phyloP scores from a whole-genome alignment of 2,797 vertebrate species.

The Sebastes goodei region DNA sequence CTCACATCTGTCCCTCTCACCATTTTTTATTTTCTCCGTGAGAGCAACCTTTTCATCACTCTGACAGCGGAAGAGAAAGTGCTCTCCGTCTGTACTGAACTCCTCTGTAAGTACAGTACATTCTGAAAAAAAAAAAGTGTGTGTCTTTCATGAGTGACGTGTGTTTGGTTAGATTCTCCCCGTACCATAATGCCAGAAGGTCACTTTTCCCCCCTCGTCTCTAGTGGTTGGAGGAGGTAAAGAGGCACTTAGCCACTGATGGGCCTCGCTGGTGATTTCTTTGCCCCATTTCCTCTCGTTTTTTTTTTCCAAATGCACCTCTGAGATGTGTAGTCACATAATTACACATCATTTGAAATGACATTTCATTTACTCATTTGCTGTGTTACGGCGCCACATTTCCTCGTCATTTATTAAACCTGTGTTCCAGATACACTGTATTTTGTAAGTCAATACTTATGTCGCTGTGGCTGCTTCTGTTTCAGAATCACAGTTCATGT shows the following conservation, averaged over 20 bases:
- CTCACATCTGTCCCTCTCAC: constrained; percentile 81
- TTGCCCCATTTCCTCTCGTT: constrained; percentile 69
- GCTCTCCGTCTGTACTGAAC: constrained; percentile 52
- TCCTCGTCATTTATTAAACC: constrained; percentile 1
- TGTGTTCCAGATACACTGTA: background rate
- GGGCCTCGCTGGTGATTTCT: constrained; percentile 59
- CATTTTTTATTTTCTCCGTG: constrained; percentile 28
- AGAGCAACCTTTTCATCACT: constrained; percentile 79
- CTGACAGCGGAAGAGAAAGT: constrained; percentile 66
- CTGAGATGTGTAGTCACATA: constrained; percentile 61
- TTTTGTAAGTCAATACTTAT: constrained; percentile 12
- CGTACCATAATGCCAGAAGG: constrained; percentile 67
- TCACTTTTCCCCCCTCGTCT: constrained; percentile 53
- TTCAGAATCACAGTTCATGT: background rate
- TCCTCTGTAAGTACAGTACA: constrained; percentile 58
- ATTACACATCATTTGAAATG: constrained; percentile 65
- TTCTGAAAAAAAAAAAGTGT: constrained; percentile 41
- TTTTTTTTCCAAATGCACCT: constrained; percentile 72
- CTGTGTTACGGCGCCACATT: constrained; percentile 1
- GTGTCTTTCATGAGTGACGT: constrained; percentile 53
- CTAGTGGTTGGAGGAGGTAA: constrained; percentile 75
- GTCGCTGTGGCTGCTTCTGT: background rate
- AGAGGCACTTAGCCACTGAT: constrained; percentile 80
- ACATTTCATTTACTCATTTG: constrained; percentile 60
- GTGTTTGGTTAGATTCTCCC: constrained; percentile 62